Evolutionary conservation across 1,140 invertebrate species (phyloP), one percentile per base, ranked within the genome.

Genomic region (Pachypeltis micranthus): DNA sequence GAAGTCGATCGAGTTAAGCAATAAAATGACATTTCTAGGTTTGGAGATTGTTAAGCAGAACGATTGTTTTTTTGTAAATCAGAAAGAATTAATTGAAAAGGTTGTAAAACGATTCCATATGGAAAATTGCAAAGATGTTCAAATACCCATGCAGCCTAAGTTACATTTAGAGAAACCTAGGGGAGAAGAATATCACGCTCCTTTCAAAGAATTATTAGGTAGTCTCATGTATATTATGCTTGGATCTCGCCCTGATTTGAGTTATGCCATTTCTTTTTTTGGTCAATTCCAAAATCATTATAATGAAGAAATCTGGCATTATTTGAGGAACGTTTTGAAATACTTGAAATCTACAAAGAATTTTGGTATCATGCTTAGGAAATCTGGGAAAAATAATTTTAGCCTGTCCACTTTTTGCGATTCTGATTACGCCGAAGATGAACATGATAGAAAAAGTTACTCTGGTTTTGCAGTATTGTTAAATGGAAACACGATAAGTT

Each of bases 141-240:
- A 16, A 10, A 10, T 39, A 39, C 31, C 31, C 16, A 39, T 39
- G 31, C 31, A 39, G 16, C 31, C 31, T 39, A 7, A 16, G 16
- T 39, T 39, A 16, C 31, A 39, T 10, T 39, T 39, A 16, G 7
- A 7, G 7, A 39, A 39, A 39, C 7, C 16, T 39, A 16, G 7
- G 7, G 31, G 16, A 10, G 7, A 39, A 39, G 16, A 39, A 10
- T 39, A 10, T 10, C 7, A 39, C 7, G 31, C 16, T 7, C 31
- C 31, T 39, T 39, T 10, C 31, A 39, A 39, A 16, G 31, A 39
- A 39, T 39, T 39, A 16, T 39, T 58, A 7, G 56, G 56, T 7
- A 58, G 56, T 58, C 56, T 58, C 7, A 58, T 58, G 56, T 58
- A 58, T 58, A 26, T 26, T 24, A 58, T 58, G 56, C 26, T 58